phyloP scores from a whole-genome alignment of 2,797 vertebrate genomes.

The Gymnoscopelus microlampas region DNA sequence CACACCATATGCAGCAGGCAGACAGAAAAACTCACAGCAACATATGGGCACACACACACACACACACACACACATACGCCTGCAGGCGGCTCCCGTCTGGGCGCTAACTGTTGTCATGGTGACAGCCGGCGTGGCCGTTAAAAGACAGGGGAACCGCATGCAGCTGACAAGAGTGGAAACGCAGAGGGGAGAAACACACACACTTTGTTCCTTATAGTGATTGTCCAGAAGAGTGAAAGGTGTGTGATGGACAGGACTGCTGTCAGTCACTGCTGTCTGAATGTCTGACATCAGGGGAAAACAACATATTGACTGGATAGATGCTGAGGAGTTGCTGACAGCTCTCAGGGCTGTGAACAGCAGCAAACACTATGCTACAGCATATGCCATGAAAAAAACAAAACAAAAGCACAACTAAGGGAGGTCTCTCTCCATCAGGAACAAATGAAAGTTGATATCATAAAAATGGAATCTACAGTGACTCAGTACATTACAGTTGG shows the following conservation, averaged over 20 bases:
- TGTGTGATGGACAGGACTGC: conserved; percentile 38
- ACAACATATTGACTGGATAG: conserved; percentile 10
- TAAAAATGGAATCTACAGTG: conserved; percentile 10
- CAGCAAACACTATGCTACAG: no score
- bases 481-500: conserved; percentile 10
- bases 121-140: conserved; percentile 33
- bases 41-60: neutral
- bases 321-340: neutral
- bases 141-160: conserved; percentile 41
- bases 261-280: conserved; percentile 32
- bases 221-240: conserved; percentile 52
- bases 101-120: conserved; percentile 32
- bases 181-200: neutral
- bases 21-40: neutral
- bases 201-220: conserved; percentile 34
- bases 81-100: conserved; percentile 21
- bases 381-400: neutral
- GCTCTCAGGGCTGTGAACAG: conserved; percentile 1
- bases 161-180: conserved; percentile 37
- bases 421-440: neutral
- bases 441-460: neutral
- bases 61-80: conserved; percentile 8
- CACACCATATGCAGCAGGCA: neutral
- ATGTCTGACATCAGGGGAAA: neutral
- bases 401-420: neutral